phyloP scores from a whole-genome alignment of 2,888 invertebrate genomes.

The Andrena praecox region DNA sequence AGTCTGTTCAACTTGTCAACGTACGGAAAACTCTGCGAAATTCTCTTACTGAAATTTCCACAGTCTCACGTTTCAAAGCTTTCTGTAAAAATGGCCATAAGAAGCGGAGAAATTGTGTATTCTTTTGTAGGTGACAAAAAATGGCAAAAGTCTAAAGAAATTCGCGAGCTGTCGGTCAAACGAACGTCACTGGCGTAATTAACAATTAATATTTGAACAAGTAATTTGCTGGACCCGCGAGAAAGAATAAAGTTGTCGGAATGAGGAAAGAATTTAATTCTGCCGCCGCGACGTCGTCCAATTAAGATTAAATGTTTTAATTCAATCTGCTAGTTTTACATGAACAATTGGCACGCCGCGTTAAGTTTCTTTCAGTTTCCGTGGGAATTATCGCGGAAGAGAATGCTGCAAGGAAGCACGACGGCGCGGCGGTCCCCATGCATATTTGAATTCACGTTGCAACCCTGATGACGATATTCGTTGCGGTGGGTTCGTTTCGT shows the following conservation, averaged over 20 bases:
- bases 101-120: background rate
- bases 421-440: constrained; percentile 68
- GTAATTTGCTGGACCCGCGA: no score
- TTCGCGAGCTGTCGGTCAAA: no score
- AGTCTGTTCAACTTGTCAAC: no score
- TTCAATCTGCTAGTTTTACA: background rate
- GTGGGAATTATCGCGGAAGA: background rate
- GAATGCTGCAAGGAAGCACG: background rate
- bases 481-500: constrained; percentile 53
- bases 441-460: constrained; percentile 18
- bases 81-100: background rate
- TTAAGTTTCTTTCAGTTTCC: background rate
- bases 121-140: background rate
- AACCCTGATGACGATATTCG: constrained; percentile 60
- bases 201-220: no score
- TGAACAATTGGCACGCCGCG: background rate
- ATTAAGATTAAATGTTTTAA: no score
- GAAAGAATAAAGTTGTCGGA: no score
- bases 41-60: no score
- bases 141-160: background rate
- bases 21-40: no score
- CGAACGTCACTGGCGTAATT: no score
- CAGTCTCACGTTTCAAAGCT: background rate
- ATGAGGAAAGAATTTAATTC: background rate
- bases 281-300: no score